phyloP scores from a whole-genome alignment of 64 coral and sea anemone species.

The Pocillopora damicornis region DNA sequence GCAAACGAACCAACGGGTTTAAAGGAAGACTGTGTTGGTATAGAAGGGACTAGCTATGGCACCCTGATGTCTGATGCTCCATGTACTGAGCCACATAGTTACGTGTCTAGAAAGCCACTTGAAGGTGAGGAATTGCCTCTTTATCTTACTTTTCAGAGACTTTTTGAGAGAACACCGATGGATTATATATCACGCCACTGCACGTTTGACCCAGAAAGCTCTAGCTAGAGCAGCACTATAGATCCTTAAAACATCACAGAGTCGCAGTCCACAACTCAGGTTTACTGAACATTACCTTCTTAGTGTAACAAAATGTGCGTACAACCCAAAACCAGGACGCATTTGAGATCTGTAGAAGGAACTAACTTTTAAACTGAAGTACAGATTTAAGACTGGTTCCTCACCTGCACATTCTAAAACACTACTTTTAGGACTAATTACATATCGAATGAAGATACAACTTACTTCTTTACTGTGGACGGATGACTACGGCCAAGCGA shows the following conservation, averaged over 20 bases:
- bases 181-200: too few species aligned
- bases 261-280: too few species aligned
- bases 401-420: background rate
- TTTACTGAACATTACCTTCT: too few species aligned
- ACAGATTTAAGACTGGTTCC: too few species aligned
- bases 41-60: conserved; percentile 44
- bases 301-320: too few species aligned
- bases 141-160: background rate
- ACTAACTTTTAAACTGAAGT: background rate
- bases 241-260: too few species aligned
- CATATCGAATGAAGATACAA: conserved; percentile 64
- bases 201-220: too few species aligned
- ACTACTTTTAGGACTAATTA: conserved; percentile 46
- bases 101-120: conserved; percentile 64
- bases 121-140: conserved; percentile 41
- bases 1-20: conserved; percentile 52
- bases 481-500: conserved; percentile 45
- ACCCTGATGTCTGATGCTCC: conserved; percentile 63
- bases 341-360: background rate
- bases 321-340: background rate
- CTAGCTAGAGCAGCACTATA: too few species aligned
- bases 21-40: conserved; percentile 58
- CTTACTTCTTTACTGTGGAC: conserved; percentile 54
- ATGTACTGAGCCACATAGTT: conserved; percentile 72
- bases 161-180: too few species aligned